Base-by-base conservation (phyloP, 2,113 vertebrate genomes). In the Rhinolophus sinicus region DNA sequence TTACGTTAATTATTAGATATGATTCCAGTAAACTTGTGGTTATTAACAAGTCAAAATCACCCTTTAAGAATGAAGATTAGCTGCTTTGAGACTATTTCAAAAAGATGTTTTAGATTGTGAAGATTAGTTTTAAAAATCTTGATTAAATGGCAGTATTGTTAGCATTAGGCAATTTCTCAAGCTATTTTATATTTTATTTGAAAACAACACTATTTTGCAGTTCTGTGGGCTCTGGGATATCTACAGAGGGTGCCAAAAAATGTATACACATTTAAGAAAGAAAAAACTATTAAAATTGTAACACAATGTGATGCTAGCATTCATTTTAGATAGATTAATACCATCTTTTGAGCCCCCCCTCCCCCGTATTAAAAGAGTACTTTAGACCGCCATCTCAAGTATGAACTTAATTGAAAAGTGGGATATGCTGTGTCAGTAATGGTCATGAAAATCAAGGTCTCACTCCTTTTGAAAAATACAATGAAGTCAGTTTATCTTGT, bases 91-190 rank as follows among this genome's bases (percentile, higher is more conserved):
- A 77, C 9, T 90, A 26, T 92, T 93, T 81, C 33, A 58, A 86
- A 92, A 85, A 33, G 35, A 30, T 81, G 14, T 76, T 91, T 93
- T 91, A 76, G 62, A 50, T 82, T 82, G 64, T 91, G 38, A 95
- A 83, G 77, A 19, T 83, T 90, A 56, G 33, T 56, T 65, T 60
- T 3, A n/a, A 60, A 58, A 81, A 40, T 67, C 18, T 84, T 77
- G 52, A 56, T 10, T 40, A 87, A 77, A 11, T 64, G 60, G 30
- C 60, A 75, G 14, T 56, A 33, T 76, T 83, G 24, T 72, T 93
- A 73, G 50, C 56, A 72, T 82, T 87, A 50, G 19, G 35, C 26
- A 82, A 12, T 58, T 86, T 54, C 15, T 93, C 50, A 78, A 58
- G n/a, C 65, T 72, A 86, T 56, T 83, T 62, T 81, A 4, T 89